Percentiles rank a stretch among this genome's conserved stretches.
phyloP scores from a whole-genome alignment of 1,140 invertebrate species.

The Pachyrhynchus sulphureomaculatus region DNA sequence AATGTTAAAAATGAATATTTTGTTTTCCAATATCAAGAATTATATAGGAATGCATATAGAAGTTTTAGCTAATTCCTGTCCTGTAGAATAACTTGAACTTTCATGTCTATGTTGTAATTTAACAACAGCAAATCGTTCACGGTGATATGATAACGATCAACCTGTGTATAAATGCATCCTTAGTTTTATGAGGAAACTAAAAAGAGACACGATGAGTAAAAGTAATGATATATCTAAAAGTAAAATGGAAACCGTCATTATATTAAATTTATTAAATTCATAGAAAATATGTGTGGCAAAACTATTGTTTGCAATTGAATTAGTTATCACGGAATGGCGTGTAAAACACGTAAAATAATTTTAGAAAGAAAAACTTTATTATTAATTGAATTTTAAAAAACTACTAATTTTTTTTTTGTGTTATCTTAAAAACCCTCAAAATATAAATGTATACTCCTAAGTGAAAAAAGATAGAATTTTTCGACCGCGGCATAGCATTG shows the following conservation, averaged over 20 bases:
- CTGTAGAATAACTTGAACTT: neutral
- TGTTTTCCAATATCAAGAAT: too few relatives aligned
- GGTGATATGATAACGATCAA: constrained; percentile 12
- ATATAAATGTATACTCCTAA: too few relatives aligned
- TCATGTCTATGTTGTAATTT: neutral
- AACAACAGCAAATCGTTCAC: neutral
- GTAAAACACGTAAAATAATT: too few relatives aligned
- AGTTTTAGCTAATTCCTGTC: neutral
- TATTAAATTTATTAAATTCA: constrained; percentile 16
- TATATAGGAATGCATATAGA: too few relatives aligned
- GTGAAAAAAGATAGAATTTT: too few relatives aligned
- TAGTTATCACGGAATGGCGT: neutral
- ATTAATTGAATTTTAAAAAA: too few relatives aligned
- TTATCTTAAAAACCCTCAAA: too few relatives aligned
- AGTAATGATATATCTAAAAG: constrained; percentile 8
- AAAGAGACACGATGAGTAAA: constrained; percentile 13
- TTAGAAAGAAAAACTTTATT: too few relatives aligned
- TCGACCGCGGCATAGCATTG: too few relatives aligned
- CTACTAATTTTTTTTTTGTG: too few relatives aligned
- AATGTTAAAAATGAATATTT: too few relatives aligned
- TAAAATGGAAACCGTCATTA: constrained; percentile 9
- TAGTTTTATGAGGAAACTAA: constrained; percentile 19
- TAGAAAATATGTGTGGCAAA: constrained; percentile 17
- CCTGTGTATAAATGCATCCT: constrained; percentile 9
- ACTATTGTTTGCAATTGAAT: neutral